Percentiles rank a stretch among this genome's conserved stretches.
Evolutionary conservation across 2,797 vertebrate genomes (phyloP).

Genomic region (Pristis pectinata): DNA sequence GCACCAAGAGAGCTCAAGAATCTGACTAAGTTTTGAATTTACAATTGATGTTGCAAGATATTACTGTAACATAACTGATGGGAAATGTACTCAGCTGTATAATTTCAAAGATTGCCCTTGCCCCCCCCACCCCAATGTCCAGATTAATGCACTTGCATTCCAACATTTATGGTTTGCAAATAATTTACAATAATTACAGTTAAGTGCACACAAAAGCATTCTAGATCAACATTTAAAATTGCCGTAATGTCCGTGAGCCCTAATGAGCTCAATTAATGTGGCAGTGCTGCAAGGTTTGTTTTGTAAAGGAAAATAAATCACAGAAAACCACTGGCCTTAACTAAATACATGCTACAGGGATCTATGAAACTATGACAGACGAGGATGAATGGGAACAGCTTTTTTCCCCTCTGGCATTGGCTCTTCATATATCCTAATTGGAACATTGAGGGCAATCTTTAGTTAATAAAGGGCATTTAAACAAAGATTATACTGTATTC

Average conservation of each 20-base stretch:
- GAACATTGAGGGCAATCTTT: neutral
- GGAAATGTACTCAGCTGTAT: neutral
- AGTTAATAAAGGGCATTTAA: neutral
- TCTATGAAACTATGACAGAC: neutral
- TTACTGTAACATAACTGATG: neutral
- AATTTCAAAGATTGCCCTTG: neutral
- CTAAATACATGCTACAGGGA: neutral
- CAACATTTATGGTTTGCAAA: neutral
- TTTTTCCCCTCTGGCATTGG: no score
- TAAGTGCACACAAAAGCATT: neutral
- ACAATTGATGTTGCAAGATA: neutral
- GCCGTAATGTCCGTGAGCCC: neutral
- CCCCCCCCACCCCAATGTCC: no score
- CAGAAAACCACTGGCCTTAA: neutral
- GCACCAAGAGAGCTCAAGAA: neutral
- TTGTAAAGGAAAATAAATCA: neutral
- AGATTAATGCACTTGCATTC: neutral
- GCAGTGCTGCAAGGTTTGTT: neutral
- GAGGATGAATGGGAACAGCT: neutral
- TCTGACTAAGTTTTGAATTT: no score
- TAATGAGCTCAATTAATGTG: neutral
- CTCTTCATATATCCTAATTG: neutral
- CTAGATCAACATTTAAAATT: neutral
- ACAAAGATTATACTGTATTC: neutral
- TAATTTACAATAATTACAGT: neutral